Conservation (phyloP, 2,113 vertebrate genomes). For the Stegastes partitus region DNA sequence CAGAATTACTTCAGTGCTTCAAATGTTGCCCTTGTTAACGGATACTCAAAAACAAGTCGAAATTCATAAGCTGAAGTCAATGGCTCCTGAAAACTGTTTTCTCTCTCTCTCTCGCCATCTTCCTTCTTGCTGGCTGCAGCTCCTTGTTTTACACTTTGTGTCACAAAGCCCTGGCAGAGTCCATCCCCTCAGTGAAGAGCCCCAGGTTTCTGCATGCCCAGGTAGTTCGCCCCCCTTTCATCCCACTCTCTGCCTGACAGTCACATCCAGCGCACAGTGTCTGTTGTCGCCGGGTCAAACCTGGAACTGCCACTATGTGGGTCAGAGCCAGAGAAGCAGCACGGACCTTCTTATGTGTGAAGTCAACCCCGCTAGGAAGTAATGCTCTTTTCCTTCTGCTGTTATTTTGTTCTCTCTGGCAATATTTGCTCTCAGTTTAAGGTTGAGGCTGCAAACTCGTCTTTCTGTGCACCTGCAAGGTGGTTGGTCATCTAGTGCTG, state of each 20-base stretch:
- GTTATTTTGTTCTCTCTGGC: conserved; percentile 42
- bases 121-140: conserved; percentile 39
- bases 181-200: conserved; percentile 38
- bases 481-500: conserved; percentile 12
- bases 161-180: conserved; percentile 60
- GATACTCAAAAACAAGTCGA: conserved; percentile 19
- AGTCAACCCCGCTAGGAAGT: conserved; percentile 47
- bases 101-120: conserved; percentile 1
- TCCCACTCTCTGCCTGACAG: conserved; percentile 31
- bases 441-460: conserved; percentile 12
- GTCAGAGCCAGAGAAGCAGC: conserved; percentile 52
- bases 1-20: conserved; percentile 33
- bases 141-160: conserved; percentile 39
- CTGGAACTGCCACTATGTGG: conserved; percentile 32
- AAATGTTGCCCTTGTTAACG: conserved; percentile 33
- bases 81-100: conserved; percentile 27
- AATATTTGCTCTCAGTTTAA: conserved; percentile 20
- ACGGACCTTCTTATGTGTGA: conserved; percentile 51
- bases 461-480: not conserved
- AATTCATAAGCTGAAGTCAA: conserved; percentile 34
- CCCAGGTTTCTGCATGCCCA: conserved; percentile 47
- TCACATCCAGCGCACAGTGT: conserved; percentile 21
- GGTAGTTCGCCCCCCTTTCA: conserved; percentile 41
- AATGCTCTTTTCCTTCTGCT: conserved; percentile 39
- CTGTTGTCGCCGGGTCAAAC: conserved; percentile 41